Evolutionary conservation across 2,113 vertebrate genomes (phyloP), one percentile per base, ranked within the genome.

Genomic region (Tragelaphus imberbis): DNA sequence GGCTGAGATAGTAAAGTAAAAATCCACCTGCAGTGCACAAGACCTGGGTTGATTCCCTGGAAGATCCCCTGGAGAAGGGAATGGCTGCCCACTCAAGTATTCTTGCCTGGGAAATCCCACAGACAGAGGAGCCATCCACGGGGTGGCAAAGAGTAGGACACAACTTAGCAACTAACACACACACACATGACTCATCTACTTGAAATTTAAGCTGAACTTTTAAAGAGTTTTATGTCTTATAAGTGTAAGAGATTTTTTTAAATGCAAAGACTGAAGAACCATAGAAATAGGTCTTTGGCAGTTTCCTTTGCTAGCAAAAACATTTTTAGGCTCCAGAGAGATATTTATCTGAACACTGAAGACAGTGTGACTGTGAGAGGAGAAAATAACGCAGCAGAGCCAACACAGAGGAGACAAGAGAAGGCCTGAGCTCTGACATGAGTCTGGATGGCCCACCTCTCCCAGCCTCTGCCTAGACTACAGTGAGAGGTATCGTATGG

Each of bases 341-440:
- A 3, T 33, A 6, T 75, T 84, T 80, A 84, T 36, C 65, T 51
- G 21, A n/a, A 65, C 13, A 56, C 58, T 47, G 44, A 82, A 21
- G 47, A 40, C 2, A 6, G 1, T 7, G 6, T 51, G 80, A 21
- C n/a, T 25, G 1, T 3, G 51, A 63, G n/a, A 1, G n/a, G 30
- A 63, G 33, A 47, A 27, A 68, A 40, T 1, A 68, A 40, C 1
- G 3, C 15, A 17, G 1, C 11, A 59, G 27, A 87, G 28, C 21
- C 17, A 88, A 47, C 33, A 12, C 1, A 1, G 47, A 6, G 3
- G 36, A 80, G 1, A 12, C 10, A 23, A 11, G 15, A 53, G 9
- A 49, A 16, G 58, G 30, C 17, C 68, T 17, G 55, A 36, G 21
- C 36, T 86, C 30, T 33, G 1, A n/a, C 55, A 33, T 40, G 5